These are phyloP conservation scores for Chlorops oryzae DNA, from an alignment of 1,140 invertebrate genomes.

Conservation along the genomic window DNA sequence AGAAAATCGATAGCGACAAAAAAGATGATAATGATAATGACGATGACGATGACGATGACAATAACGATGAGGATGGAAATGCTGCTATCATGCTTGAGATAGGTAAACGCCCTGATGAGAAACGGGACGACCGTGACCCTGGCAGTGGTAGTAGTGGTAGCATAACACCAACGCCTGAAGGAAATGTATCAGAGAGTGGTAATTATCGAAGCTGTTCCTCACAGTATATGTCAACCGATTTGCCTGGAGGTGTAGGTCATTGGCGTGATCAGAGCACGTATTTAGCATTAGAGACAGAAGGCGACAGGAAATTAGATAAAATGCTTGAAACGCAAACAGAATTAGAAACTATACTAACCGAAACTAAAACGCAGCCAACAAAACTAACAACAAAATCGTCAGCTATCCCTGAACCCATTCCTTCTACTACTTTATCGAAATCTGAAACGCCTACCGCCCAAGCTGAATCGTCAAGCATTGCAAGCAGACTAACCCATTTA, in stretches of 20 bases:
- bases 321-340: background rate
- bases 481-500: conserved; percentile 45
- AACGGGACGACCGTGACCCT: conserved; percentile 56
- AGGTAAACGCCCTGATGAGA: conserved; percentile 33
- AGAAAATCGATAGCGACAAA: conserved; percentile 21
- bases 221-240: conserved; percentile 63
- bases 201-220: conserved; percentile 51
- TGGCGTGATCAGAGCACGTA: conserved; percentile 81
- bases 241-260: conserved; percentile 70
- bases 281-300: conserved; percentile 49
- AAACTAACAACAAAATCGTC: conserved; percentile 15
- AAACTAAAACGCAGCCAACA: conserved; percentile 19
- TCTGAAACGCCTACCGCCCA: conserved; percentile 1
- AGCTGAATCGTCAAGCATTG: conserved; percentile 29
- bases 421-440: background rate
- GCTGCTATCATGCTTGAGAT: conserved; percentile 43
- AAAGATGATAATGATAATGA: conserved; percentile 40
- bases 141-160: conserved; percentile 56
- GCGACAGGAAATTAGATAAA: background rate
- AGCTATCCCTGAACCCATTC: conserved; percentile 3
- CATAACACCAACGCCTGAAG: conserved; percentile 51
- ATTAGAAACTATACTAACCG: conserved; percentile 7
- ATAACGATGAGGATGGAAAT: conserved; percentile 41
- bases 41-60: conserved; percentile 47
- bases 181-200: conserved; percentile 39